Evolutionary conservation across 1,140 invertebrate species (phyloP).

Genomic region (Aphelenchoides avenae): DNA sequence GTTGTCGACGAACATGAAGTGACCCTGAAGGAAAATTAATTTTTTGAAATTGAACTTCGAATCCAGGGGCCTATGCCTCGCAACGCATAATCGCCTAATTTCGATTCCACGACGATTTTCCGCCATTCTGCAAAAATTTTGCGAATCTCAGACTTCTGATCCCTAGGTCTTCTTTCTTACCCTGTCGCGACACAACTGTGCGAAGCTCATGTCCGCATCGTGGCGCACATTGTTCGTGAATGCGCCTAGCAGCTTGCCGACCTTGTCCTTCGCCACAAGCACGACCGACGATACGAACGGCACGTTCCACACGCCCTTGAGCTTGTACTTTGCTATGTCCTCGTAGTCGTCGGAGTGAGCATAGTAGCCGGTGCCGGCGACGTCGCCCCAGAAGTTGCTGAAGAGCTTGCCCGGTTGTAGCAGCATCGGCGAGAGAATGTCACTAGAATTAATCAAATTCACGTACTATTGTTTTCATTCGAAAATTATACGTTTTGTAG

Average conservation of each 20-base stretch:
- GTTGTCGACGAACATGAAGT: slow-evolving; percentile 89
- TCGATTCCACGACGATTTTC: no score
- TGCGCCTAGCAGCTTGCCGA: slow-evolving; percentile 38
- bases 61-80: no score
- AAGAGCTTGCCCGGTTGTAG: slow-evolving; percentile 51
- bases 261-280: slow-evolving; percentile 67
- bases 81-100: no score
- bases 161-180: slow-evolving; percentile 59
- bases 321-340: slow-evolving; percentile 79
- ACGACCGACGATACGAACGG: slow-evolving; percentile 79
- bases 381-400: slow-evolving; percentile 96
- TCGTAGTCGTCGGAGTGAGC: slow-evolving; percentile 81
- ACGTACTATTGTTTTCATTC: neutral
- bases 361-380: slow-evolving; percentile 83
- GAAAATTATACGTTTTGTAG: no score
- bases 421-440: slow-evolving; percentile 55
- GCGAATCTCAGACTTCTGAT: no score
- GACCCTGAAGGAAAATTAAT: no score
- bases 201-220: slow-evolving; percentile 90
- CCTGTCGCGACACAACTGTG: slow-evolving; percentile 68
- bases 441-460: slow-evolving; percentile 31
- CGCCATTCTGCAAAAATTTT: no score
- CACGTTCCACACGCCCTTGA: slow-evolving; percentile 89
- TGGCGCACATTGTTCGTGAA: slow-evolving; percentile 41
- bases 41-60: no score